A percentile compares a stretch with the other conserved stretches of the same genome.
Evolutionary conservation across 2,113 vertebrate species (phyloP).

Genomic region (Talpa occidentalis): DNA sequence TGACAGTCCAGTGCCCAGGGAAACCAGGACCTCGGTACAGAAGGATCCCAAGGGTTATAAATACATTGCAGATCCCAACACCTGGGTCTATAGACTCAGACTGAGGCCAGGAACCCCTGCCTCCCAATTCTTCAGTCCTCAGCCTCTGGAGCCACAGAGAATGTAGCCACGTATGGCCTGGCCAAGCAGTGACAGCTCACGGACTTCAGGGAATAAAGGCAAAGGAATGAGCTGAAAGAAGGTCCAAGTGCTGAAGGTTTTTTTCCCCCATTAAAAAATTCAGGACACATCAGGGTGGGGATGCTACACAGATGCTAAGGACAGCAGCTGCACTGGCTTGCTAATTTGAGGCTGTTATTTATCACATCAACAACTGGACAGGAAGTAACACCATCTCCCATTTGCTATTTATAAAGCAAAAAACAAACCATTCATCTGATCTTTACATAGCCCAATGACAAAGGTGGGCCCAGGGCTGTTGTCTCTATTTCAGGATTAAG

Average conservation of each 20-base stretch:
- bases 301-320: neutral
- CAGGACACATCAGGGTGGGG: neutral
- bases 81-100: neutral
- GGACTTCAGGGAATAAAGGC: neutral
- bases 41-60: neutral
- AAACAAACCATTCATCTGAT: neutral
- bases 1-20: neutral
- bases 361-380: conserved; percentile 2
- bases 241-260: neutral
- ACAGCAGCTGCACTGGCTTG: neutral
- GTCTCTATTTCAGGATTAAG: neutral
- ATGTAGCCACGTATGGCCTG: neutral
- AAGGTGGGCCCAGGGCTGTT: neutral
- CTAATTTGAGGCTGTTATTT: neutral
- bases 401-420: neutral
- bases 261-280: neutral
- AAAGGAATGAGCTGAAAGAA: neutral
- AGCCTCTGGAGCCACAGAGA: neutral
- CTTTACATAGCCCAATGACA: conserved; percentile 7
- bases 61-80: neutral
- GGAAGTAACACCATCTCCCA: neutral
- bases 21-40: neutral
- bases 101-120: neutral
- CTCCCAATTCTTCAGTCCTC: neutral
- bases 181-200: neutral